Evolutionary conservation across 2,888 invertebrate species (phyloP).

Genomic region (Drosophila recens): DNA sequence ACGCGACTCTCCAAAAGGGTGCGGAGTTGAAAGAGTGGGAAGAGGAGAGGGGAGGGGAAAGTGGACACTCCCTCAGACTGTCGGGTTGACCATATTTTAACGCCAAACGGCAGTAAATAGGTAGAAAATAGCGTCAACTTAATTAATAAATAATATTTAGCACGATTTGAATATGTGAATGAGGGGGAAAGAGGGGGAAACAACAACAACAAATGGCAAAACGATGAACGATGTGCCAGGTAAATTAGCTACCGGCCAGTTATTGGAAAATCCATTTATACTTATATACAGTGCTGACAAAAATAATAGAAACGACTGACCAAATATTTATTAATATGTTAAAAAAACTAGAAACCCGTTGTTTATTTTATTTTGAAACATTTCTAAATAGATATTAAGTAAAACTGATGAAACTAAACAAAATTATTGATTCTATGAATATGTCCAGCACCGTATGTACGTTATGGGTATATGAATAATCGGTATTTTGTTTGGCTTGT

Average conservation of each 20-base stretch:
- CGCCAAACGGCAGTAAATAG: constrained; percentile 39
- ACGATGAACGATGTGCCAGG: constrained; percentile 24
- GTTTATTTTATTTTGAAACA: too few species aligned
- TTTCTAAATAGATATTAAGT: too few species aligned
- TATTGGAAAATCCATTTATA: constrained; percentile 6
- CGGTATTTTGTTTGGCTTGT: constrained; percentile 52
- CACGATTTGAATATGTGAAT: constrained; percentile 52
- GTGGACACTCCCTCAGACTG: constrained; percentile 60
- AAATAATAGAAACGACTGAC: not conserved
- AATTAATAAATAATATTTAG: constrained; percentile 82
- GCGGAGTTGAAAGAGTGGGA: not conserved
- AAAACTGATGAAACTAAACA: too few species aligned
- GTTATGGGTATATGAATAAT: constrained; percentile 68
- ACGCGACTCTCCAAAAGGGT: constrained; percentile 38
- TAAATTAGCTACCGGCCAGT: constrained; percentile 25
- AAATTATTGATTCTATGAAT: too few species aligned
- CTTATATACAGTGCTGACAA: not conserved
- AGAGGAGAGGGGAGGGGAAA: not conserved
- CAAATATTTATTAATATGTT: too few species aligned
- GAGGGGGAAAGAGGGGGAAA: constrained; percentile 19
- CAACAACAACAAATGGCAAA: constrained; percentile 7
- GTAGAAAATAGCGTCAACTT: constrained; percentile 69
- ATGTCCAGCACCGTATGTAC: constrained; percentile 11
- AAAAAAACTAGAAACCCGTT: too few species aligned
- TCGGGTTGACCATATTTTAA: constrained; percentile 30